These are phyloP conservation scores for Listronotus oregonensis DNA, from an alignment of 1,140 invertebrate genomes.

Conservation along the genomic window DNA sequence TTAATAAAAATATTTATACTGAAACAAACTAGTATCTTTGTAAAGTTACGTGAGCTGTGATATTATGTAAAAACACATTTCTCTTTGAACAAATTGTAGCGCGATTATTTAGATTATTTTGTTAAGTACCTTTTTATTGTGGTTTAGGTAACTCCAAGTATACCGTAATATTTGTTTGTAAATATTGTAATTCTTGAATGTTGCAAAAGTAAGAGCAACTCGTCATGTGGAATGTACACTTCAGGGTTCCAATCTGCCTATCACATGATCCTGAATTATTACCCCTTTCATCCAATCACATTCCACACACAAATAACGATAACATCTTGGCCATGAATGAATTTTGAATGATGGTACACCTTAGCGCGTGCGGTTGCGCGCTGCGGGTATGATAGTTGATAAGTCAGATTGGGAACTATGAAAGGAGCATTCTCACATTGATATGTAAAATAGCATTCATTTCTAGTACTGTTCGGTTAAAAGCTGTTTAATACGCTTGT, in stretches of 20 bases:
- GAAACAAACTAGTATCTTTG: not conserved
- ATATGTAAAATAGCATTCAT: conserved; percentile 58
- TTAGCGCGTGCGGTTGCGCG: conserved; percentile 31
- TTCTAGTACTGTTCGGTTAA: conserved; percentile 54
- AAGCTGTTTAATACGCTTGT: conserved; percentile 58
- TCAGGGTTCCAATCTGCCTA: conserved; percentile 67
- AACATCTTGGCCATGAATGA: conserved; percentile 12
- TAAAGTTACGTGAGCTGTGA: not conserved
- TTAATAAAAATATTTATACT: not conserved
- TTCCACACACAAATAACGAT: conserved; percentile 42
- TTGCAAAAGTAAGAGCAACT: conserved; percentile 3
- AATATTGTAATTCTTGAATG: conserved; percentile 41
- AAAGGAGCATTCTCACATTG: conserved; percentile 70
- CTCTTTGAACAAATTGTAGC: not conserved
- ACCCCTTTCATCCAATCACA: conserved; percentile 43
- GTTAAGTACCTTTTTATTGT: conserved; percentile 10
- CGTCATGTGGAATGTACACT: conserved; percentile 65
- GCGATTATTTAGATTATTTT: not conserved
- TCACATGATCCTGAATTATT: conserved; percentile 42
- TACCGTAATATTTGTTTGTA: conserved; percentile 33
- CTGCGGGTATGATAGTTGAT: conserved; percentile 46
- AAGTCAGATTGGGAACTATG: conserved; percentile 54
- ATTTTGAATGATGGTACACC: not conserved
- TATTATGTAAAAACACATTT: conserved; percentile 7
- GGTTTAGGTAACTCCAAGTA: conserved; percentile 34